Evolutionary conservation across 1,140 invertebrate genomes (phyloP), one percentile per base, ranked within the genome.

Genomic region (Conus betulinus): DNA sequence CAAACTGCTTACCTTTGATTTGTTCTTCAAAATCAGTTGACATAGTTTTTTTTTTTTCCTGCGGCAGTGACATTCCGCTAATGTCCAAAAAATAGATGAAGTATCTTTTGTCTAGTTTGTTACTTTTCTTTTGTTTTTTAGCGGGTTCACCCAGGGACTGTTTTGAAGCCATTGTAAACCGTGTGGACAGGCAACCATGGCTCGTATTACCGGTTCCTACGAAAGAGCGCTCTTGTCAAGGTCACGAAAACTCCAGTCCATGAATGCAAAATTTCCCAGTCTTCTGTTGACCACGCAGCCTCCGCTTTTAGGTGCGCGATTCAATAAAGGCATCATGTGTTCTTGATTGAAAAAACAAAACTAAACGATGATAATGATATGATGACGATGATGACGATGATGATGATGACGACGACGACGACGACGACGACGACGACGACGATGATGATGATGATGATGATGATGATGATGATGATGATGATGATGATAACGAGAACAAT

Each of bases 61-160:
- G 88, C 87, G 84, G 89, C 88, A 55, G 85, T 27, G 6, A 92
- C 15, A 84, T 79, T 92, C 90, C 63, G 89, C 88, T 25, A 92
- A 53, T 53, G 81, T 89, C 89, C 81, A 89, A 79, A 89, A 79
- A 92, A 92, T 51, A 88, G 60, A 85, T 90, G 88, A 63, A 93
- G 88, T 63, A 91, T 87, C 23, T 84, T 86, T 86, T 76, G 25
- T 79, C 74, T 5, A 87, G 39, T 57, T 87, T 87, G 53, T 87
- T 71, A 74, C 25, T 25, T 60, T 25, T 55, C 53, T 87, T 76
- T 53, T 55, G 1, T 27, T 57, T 87, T n/a, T 79, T 23, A 2
- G 51, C 74, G 6, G 71, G 15, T 23, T 25, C 85, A 20, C 39
- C 57, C 20, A 27, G 17, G 63, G 57, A n/a, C 60, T 85, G 55